Base-by-base conservation (phyloP, 2,797 vertebrate species). In the Typhlichthys eigenmanni region DNA sequence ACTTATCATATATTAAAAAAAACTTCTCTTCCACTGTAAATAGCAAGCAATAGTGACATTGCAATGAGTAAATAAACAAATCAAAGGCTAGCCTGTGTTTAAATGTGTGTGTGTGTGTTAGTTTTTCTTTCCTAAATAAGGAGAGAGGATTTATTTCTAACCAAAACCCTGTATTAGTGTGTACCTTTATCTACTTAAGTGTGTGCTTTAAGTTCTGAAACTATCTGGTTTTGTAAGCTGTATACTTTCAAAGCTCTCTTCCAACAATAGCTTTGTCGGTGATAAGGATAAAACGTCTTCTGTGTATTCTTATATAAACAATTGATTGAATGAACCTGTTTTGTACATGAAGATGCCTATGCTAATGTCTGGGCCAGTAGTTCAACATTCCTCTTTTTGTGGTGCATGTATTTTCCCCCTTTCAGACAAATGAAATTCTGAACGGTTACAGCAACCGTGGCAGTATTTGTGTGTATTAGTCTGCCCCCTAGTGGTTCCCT, bases 401-500 rank as follows among this genome's bases (percentile, higher is more conserved):
- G 16, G 13, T 1, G 16, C 17, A 52, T 5, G 11, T 48, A 49
- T 7, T 11, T 14, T 49, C 53, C 10, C n/a, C 9, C 45, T 24
- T 17, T 17, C 32, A 38, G n/a, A 32, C 17, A 13, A 47, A 38
- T 51, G 34, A 66, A 29, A 13, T 13, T 19, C 19, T 32, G 43
- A 49, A 55, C 9, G n/a, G 38, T n/a, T 12, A 17, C 17, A 17
- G 0, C 2, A 47, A 53, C 55, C 47, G 0, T 9, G 45, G 38
- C 54, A n/a, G 0, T 5, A 10, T 12, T 72, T 34, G 13, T 53
- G 47, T 16, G 64, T 55, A 59, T 4, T 13, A 5, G 34, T 0
- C 32, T 29, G 72, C 81, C 81, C 85, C 72, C 86, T 86, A 68
- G 77, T 77, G 87, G 76, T 2, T 2, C 50, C 16, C 14, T 38